Conservation (phyloP, 2,797 vertebrate species). For the Chrosomus eos region DNA sequence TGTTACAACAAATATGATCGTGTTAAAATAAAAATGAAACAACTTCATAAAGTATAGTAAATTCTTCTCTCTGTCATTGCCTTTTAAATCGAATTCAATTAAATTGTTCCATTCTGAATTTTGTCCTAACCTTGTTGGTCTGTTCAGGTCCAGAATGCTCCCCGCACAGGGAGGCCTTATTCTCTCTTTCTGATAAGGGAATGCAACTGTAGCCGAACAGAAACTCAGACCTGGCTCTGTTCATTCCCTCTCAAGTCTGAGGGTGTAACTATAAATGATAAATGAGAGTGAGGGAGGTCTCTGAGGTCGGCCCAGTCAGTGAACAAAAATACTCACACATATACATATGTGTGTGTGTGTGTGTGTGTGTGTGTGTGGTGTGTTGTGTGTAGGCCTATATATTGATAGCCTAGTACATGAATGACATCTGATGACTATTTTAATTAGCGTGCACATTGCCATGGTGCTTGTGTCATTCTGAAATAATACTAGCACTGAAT, state of each 20-base stretch:
- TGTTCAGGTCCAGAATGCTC: not conserved
- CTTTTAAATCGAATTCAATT: not conserved
- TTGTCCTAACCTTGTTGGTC: not conserved
- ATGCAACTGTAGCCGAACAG: constrained; percentile 27
- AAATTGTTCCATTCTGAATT: not conserved
- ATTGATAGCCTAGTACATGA: not conserved
- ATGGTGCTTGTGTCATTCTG: constrained; percentile 13
- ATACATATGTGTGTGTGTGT: no score
- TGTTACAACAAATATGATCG: not conserved
- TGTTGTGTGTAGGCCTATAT: no score
- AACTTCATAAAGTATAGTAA: not conserved
- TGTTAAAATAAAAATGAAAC: no score
- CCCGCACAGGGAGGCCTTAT: not conserved
- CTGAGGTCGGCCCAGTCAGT: constrained; percentile 17
- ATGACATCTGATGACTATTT: constrained; percentile 18
- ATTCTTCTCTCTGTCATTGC: not conserved
- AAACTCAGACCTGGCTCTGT: constrained; percentile 6
- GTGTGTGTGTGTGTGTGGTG: no score
- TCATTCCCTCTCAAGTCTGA: constrained; percentile 34
- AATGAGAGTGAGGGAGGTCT: constrained; percentile 46
- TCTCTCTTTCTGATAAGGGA: constrained; percentile 14
- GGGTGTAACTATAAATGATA: constrained; percentile 48
- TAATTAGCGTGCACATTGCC: constrained; percentile 24
- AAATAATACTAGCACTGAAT: constrained; percentile 12
- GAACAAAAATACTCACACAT: not conserved